Conservation (phyloP, 2,797 vertebrate species). For the Hipposideros larvatus region DNA sequence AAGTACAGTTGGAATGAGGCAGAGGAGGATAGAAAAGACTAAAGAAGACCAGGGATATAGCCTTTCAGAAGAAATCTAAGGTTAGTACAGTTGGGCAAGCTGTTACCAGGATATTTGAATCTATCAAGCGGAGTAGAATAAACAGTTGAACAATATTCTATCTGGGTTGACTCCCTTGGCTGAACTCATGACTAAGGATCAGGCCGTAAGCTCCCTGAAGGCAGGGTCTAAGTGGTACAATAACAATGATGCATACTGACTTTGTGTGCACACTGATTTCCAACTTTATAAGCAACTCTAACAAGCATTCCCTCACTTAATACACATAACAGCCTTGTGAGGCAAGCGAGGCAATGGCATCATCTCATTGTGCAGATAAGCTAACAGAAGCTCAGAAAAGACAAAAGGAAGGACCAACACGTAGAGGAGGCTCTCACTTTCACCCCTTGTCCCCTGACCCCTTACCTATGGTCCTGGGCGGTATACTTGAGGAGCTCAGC, state of each 20-base stretch:
- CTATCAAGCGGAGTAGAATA: conserved; percentile 26
- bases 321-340: not conserved
- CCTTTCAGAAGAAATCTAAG: not conserved
- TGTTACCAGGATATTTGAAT: conserved; percentile 12
- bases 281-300: conserved; percentile 38
- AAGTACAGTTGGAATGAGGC: not conserved
- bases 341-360: not conserved
- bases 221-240: not conserved
- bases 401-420: not conserved
- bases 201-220: not conserved
- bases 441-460: not conserved
- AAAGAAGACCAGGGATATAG: not conserved
- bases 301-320: not conserved
- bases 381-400: conserved; percentile 33
- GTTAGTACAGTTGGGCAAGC: not conserved
- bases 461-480: conserved; percentile 97
- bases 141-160: not conserved
- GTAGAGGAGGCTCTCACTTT: not conserved
- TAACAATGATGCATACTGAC: not conserved
- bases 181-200: conserved; percentile 10
- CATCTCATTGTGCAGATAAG: conserved; percentile 33
- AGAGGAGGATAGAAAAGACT: not conserved
- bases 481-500: conserved; percentile 99
- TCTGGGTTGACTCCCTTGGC: not conserved
- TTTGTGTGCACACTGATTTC: not conserved